A percentile compares a stretch with the other conserved stretches of the same genome.
Conservation (phyloP, 2,113 vertebrate genomes). For the Leuciscus idus region DNA sequence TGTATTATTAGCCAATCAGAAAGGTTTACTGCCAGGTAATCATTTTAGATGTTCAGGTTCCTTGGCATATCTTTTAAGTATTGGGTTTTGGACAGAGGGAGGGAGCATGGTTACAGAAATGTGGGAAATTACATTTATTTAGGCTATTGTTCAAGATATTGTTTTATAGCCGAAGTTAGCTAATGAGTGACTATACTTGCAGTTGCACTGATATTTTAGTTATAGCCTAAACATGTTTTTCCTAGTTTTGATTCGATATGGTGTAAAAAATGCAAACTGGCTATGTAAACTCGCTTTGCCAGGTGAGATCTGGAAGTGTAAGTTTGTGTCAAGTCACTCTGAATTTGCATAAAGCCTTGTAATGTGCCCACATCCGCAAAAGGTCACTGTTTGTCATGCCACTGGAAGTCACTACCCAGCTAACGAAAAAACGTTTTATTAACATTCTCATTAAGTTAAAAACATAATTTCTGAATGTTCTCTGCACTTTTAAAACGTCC, state of each 20-base stretch:
- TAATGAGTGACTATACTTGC: not conserved
- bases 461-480: no score
- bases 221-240: not conserved
- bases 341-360: not conserved
- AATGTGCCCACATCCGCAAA: not conserved
- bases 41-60: conserved; percentile 1
- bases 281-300: not conserved
- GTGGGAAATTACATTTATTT: not conserved
- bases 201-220: not conserved
- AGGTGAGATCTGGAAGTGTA: not conserved
- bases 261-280: not conserved
- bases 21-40: not conserved
- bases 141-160: not conserved
- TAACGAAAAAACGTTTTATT: no score
- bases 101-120: not conserved
- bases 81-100: not conserved
- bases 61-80: not conserved
- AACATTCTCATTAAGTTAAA: no score
- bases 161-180: not conserved
- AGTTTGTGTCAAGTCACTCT: not conserved
- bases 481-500: no score
- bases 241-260: not conserved
- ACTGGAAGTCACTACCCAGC: not conserved
- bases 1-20: not conserved
- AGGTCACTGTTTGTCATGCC: not conserved